Percentiles rank a stretch among this genome's conserved stretches.
Evolutionary conservation across 2,888 invertebrate genomes (phyloP).

Genomic region (Acrobasis repandana): DNA sequence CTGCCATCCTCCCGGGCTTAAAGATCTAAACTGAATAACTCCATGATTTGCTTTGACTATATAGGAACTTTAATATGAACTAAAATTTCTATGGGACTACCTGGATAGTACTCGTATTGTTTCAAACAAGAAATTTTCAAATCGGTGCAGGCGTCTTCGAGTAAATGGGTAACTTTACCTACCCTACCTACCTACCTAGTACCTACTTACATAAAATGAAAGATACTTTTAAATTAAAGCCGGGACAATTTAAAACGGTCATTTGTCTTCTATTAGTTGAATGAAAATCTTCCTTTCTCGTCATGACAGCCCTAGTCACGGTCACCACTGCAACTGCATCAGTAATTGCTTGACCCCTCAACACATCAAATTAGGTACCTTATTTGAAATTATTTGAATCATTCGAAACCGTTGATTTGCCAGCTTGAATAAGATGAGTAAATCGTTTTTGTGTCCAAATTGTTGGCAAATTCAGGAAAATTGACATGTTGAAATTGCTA

Average conservation of each 20-base stretch:
- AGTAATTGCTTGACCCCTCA: background rate
- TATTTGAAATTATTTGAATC: background rate
- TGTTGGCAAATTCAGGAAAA: background rate
- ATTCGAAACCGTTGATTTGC: background rate
- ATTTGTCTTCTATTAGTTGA: background rate
- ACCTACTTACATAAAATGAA: too few relatives aligned
- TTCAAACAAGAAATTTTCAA: too few relatives aligned
- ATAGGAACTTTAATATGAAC: too few relatives aligned
- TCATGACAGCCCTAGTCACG: background rate
- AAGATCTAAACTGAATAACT: background rate
- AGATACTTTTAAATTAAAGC: too few relatives aligned
- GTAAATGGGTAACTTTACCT: too few relatives aligned
- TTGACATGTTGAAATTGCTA: constrained; percentile 1
- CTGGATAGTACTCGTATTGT: too few relatives aligned
- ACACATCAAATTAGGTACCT: constrained; percentile 6
- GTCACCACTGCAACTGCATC: background rate
- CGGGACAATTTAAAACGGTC: too few relatives aligned
- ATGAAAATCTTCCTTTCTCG: background rate
- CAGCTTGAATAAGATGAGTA: background rate
- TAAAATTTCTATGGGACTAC: too few relatives aligned
- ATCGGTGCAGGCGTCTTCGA: too few relatives aligned
- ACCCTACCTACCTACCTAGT: too few relatives aligned
- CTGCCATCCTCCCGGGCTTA: background rate
- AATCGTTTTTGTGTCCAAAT: background rate
- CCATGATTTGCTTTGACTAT: too few relatives aligned